Base-by-base conservation (phyloP, 92 coral and sea anemone species). In the Zoanthus solanderi region DNA sequence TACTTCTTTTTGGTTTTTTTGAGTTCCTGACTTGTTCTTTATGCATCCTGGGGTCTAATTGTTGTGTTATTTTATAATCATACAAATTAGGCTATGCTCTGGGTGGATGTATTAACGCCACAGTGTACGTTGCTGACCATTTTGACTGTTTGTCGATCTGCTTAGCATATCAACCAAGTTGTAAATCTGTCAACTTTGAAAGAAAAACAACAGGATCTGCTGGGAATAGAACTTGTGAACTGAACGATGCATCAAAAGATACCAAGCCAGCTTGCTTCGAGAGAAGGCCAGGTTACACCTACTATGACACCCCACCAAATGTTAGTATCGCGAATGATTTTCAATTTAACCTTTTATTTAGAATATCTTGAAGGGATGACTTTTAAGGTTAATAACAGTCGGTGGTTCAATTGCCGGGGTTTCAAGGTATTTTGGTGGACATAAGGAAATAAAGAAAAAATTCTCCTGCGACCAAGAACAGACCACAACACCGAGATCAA, bases 61-160 rank as follows among this genome's bases (percentile, higher is more conserved):
- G 54, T 50, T 50, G 8, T 7, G 8, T 1, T 50, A 50, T 50
- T 50, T 6, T 50, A 50, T 50, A 5, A 50, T 50, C 12, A 0
- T n/a, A 75, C 32, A n/a, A 44, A 6, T 8, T 11, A 78, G 83
- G 28, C n/a, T 56, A 54, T 58, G 83, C 83, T 56, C 71, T 78
- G 14, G 12, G 23, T 7, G 83, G 83, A 32, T 69, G 48, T 57
- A 9, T 14, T 28, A 78, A 54, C 48, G 37, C 15, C 0, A 78
- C 83, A 4, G 31, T 78, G 28, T 29, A 78, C 48, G 67, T 78
- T 32, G 45, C 83, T 56, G 83, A 78, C 29, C 69, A 29, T 2
- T n/a, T 78, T 78, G 50, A 78, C 10, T 78, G 83, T n/a, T n/a
- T 60, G 71, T 78, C 54, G 13, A 69, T 69, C 8, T 78, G 83